These are phyloP conservation scores for Rhabdomys dilectus DNA, from an alignment of 2,113 vertebrate genomes.

Conservation along the genomic window DNA sequence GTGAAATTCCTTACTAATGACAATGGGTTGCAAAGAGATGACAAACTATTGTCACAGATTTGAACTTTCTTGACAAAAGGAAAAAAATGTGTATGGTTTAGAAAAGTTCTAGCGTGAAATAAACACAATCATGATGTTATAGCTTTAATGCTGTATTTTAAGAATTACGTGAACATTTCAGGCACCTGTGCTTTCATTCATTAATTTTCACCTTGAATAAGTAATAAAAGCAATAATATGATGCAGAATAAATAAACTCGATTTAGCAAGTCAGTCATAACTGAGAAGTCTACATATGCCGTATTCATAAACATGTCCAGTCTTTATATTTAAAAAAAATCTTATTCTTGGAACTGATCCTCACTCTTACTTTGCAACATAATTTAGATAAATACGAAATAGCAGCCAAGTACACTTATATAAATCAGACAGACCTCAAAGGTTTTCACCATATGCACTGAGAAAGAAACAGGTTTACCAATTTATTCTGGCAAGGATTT, in stretches of 20 bases:
- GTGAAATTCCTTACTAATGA: background rate
- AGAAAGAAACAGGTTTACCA: slow-evolving; percentile 79
- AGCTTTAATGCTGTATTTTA: slow-evolving; percentile 57
- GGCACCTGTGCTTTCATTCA: slow-evolving; percentile 68
- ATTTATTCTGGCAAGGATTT: slow-evolving; percentile 72
- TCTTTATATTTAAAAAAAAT: slow-evolving; percentile 64
- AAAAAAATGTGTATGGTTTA: background rate
- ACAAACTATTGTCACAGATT: background rate
- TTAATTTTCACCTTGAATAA: slow-evolving; percentile 44
- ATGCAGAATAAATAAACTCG: slow-evolving; percentile 51
- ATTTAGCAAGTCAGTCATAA: slow-evolving; percentile 43
- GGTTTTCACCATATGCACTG: slow-evolving; percentile 79
- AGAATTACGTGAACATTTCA: slow-evolving; percentile 50
- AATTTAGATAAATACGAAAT: slow-evolving; percentile 67
- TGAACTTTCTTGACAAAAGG: slow-evolving; percentile 18
- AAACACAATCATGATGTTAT: background rate
- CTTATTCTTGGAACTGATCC: slow-evolving; percentile 58
- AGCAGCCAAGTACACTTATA: slow-evolving; percentile 67
- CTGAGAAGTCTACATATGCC: background rate
- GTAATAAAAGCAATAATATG: slow-evolving; percentile 42
- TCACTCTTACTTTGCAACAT: slow-evolving; percentile 39
- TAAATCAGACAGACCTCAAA: slow-evolving; percentile 76
- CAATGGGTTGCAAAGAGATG: background rate
- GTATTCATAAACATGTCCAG: slow-evolving; percentile 51
- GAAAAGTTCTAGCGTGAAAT: background rate